Evolutionary conservation across 2,888 invertebrate genomes (phyloP).

Genomic region (Buathra laborator): DNA sequence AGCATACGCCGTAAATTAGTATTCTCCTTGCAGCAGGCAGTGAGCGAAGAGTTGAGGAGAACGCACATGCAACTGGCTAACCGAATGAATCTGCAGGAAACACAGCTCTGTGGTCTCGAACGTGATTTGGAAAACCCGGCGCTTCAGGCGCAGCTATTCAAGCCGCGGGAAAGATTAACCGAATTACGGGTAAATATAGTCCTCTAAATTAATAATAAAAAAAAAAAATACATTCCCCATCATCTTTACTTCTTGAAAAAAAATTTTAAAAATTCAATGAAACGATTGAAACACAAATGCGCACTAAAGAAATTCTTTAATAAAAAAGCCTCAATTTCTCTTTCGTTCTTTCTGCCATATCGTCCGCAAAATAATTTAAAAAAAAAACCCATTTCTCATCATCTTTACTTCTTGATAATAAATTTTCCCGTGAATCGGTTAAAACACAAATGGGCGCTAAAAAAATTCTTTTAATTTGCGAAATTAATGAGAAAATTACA

Average conservation of each 20-base stretch:
- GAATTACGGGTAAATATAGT: conserved; percentile 65
- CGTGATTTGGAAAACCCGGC: conserved; percentile 78
- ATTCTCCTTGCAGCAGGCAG: conserved; percentile 72
- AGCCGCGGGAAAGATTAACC: conserved; percentile 71
- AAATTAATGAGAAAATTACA: no score
- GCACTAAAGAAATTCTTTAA: no score
- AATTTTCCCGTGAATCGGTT: no score
- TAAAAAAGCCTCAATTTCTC: no score
- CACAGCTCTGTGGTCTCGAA: conserved; percentile 79
- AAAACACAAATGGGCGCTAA: no score
- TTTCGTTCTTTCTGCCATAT: no score
- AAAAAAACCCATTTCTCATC: no score
- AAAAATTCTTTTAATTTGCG: neutral
- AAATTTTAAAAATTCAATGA: no score
- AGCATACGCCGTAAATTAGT: conserved; percentile 34
- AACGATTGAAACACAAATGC: no score
- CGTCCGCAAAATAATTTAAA: neutral
- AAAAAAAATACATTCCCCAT: no score
- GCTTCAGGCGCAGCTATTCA: conserved; percentile 74
- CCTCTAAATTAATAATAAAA: neutral
- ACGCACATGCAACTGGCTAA: conserved; percentile 79
- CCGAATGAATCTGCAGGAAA: conserved; percentile 78
- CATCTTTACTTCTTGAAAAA: no score
- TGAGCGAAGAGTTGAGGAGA: conserved; percentile 77
- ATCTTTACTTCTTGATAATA: no score